These are phyloP conservation scores for Apodemia duryi DNA, from an alignment of 2,888 invertebrate species.

Conservation along the genomic window DNA sequence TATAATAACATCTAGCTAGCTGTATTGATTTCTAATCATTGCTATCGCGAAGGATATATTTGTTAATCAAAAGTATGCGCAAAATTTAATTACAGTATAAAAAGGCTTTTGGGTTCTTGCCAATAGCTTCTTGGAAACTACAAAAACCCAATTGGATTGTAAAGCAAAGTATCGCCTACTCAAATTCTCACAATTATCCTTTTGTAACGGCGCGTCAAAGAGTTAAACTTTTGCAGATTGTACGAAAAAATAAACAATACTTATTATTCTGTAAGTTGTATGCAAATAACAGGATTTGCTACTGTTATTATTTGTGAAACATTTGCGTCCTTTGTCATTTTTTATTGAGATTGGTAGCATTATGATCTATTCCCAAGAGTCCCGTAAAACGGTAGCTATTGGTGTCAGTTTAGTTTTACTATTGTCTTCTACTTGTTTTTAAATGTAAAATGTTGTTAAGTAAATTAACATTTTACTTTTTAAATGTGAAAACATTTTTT, in stretches of 20 bases:
- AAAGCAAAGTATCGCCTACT: slow-evolving; percentile 25
- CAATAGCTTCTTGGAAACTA: slow-evolving; percentile 32
- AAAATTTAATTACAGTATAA: background rate
- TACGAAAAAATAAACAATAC: slow-evolving; percentile 43
- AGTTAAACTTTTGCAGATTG: slow-evolving; percentile 52
- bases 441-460: too few relatives aligned
- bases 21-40: too few relatives aligned
- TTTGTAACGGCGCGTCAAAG: slow-evolving; percentile 59
- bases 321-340: slow-evolving; percentile 35
- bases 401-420: background rate
- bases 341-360: slow-evolving; percentile 42
- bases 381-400: slow-evolving; percentile 12
- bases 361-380: slow-evolving; percentile 15
- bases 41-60: background rate
- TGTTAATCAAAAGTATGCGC: background rate
- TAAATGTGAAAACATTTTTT: too few relatives aligned
- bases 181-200: slow-evolving; percentile 32
- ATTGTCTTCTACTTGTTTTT: background rate
- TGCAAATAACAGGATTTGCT: slow-evolving; percentile 77
- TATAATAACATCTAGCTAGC: too few relatives aligned
- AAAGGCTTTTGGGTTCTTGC: slow-evolving; percentile 25
- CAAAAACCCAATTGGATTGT: slow-evolving; percentile 28
- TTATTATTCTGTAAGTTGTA: slow-evolving; percentile 62
- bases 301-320: slow-evolving; percentile 56
- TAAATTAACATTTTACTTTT: too few relatives aligned